Conservation (phyloP, 2,888 invertebrate genomes). For the Tholera decimalis region DNA sequence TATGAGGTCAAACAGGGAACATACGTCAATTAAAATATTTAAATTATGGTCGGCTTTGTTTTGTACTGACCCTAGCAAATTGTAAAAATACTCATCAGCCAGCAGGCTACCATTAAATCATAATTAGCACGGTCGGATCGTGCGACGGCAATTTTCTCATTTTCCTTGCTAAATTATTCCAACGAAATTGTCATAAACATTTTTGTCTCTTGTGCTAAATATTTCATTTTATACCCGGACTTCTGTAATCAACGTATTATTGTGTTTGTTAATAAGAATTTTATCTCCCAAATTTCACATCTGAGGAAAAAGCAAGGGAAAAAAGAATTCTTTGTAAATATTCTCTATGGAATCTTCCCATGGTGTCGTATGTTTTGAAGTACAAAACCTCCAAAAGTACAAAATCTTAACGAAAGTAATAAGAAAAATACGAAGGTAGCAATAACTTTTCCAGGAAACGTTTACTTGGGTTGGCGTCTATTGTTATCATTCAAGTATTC, state of each 20-base stretch:
- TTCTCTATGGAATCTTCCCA: conserved; percentile 3
- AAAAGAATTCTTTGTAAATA: conserved; percentile 1
- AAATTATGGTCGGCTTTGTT: conserved; percentile 35
- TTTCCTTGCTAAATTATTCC: conserved; percentile 62
- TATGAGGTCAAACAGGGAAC: not conserved
- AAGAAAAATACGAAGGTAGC: not conserved
- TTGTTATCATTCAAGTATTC: not conserved
- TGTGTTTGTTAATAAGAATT: conserved; percentile 49
- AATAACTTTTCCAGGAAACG: not conserved
- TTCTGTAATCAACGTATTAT: conserved; percentile 54
- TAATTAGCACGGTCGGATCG: conserved; percentile 72
- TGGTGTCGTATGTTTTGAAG: not conserved
- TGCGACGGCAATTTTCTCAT: conserved; percentile 68
- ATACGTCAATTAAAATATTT: conserved; percentile 3
- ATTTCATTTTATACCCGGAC: conserved; percentile 56
- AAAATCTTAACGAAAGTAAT: conserved; percentile 8
- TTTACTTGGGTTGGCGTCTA: not conserved
- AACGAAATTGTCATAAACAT: conserved; percentile 57
- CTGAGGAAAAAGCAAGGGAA: conserved; percentile 1
- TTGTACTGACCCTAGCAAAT: conserved; percentile 43
- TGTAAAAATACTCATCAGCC: conserved; percentile 66
- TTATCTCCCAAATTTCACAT: conserved; percentile 22
- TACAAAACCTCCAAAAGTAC: not conserved
- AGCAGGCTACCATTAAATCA: conserved; percentile 74
- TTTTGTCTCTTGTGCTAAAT: conserved; percentile 61